Evolutionary conservation across 2,113 vertebrate genomes (phyloP), one percentile per base, ranked within the genome.

Genomic region (Cottus gobio): DNA sequence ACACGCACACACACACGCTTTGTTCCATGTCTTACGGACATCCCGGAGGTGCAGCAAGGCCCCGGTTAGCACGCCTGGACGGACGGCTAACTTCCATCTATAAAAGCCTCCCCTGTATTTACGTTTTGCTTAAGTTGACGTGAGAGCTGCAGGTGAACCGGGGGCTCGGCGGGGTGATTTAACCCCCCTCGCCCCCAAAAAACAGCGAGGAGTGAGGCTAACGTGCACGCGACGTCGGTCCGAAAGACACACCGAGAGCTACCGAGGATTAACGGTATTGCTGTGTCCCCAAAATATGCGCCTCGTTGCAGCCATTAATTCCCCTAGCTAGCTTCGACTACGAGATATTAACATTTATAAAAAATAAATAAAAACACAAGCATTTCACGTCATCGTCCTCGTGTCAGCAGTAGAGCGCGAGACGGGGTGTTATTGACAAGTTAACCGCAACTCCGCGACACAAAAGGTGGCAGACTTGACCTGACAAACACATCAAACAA

Each of bases 401-500:
- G 7, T 77, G 80, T 66, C 57, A 61, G 37, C 12, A 11, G 42
- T 15, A 11, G 4, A 15, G 42, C 42, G 4, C 42, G 12, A 9
- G 13, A 15, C 2, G 2, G 12, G 42, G 12, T 15, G 3, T 56
- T 57, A 1, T 0, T 16, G 39, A 11, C 0, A 37, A 37, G 28
- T 15, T 15, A 44, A 44, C 42, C 1, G 42, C 42, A 13, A 15
- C 42, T 44, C 42, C 42, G 42, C 42, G 13, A 44, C 42, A 44
- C 42, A 44, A 44, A 44, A 44, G 42, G 42, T 44, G 42, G 42
- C 42, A 48, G 46, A 20, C 81, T 44, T 80, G 90, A 90, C 86
- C 91, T 91, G 92, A 91, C 91, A 90, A 91, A 93, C 90, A 91
- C 90, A 86, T 90, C 92, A 92, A 92, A 93, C 91, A 92, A 92